Conservation (phyloP, 2,113 vertebrate genomes). For the Balaeniceps rex region DNA sequence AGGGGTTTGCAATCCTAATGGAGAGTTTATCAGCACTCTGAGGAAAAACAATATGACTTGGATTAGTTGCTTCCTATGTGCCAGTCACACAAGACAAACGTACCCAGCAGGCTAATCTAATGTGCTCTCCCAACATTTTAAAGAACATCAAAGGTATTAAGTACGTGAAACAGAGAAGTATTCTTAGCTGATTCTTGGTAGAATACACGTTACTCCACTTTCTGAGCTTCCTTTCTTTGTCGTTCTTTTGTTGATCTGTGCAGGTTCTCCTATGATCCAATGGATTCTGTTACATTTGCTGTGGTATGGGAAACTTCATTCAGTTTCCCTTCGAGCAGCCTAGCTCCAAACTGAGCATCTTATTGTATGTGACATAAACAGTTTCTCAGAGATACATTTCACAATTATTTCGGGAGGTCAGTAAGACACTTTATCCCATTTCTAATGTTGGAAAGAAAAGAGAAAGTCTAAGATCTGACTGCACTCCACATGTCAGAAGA, state of each 20-base stretch:
- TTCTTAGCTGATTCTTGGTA: background rate
- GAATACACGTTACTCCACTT: background rate
- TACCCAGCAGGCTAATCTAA: background rate
- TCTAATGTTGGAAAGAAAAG: background rate
- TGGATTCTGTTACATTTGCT: background rate
- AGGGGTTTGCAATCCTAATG: background rate
- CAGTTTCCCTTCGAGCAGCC: background rate
- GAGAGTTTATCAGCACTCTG: conserved; percentile 9
- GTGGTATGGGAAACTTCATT: background rate
- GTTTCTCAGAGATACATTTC: background rate
- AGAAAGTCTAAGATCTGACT: background rate
- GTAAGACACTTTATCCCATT: background rate
- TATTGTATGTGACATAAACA: background rate
- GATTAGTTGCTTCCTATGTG: background rate
- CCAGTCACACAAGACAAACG: background rate
- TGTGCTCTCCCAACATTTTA: background rate
- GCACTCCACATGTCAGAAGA: background rate
- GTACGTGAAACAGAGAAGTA: background rate
- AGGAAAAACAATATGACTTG: background rate
- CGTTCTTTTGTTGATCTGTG: background rate
- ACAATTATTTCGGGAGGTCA: background rate
- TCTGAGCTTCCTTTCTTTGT: background rate
- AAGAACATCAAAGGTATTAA: background rate
- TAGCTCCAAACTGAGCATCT: background rate
- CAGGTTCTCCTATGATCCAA: background rate